phyloP scores from a whole-genome alignment of 2,888 invertebrate genomes.

The Cremastinae sp. region DNA sequence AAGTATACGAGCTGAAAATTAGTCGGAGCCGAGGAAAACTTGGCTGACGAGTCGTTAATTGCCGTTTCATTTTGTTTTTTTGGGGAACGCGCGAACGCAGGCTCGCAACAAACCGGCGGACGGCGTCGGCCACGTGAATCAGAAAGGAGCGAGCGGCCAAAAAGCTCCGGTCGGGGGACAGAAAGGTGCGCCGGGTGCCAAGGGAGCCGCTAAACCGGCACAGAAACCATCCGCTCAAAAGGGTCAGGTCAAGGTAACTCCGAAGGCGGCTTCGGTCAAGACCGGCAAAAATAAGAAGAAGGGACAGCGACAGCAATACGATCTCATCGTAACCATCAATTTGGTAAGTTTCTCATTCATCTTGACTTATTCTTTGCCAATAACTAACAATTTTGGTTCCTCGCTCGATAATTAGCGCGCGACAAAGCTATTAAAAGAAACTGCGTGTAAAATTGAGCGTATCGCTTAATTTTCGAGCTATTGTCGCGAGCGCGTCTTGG shows the following conservation, averaged over 20 bases:
- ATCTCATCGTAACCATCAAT: slow-evolving; percentile 91
- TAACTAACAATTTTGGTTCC: neutral
- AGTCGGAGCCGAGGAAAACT: no score
- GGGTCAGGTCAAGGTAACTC: slow-evolving; percentile 84
- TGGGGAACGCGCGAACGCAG: slow-evolving; percentile 80
- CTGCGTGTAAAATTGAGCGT: neutral
- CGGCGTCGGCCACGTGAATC: slow-evolving; percentile 87
- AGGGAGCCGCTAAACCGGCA: slow-evolving; percentile 84
- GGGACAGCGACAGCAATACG: slow-evolving; percentile 90
- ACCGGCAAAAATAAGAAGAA: slow-evolving; percentile 88
- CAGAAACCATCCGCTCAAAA: slow-evolving; percentile 89
- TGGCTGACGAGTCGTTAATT: neutral
- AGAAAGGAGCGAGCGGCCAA: slow-evolving; percentile 86
- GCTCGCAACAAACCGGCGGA: slow-evolving; percentile 92
- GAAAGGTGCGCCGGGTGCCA: slow-evolving; percentile 83
- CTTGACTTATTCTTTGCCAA: neutral
- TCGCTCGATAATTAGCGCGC: slow-evolving; percentile 2
- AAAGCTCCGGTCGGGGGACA: slow-evolving; percentile 84
- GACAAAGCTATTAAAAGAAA: neutral
- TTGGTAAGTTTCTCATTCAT: slow-evolving; percentile 83
- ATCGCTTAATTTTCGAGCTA: slow-evolving; percentile 20
- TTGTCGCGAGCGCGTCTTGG: slow-evolving; percentile 47
- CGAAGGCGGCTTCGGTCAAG: slow-evolving; percentile 82
- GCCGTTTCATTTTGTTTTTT: slow-evolving; percentile 40
- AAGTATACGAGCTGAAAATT: no score